phyloP scores from a whole-genome alignment of 2,888 invertebrate genomes.

The Ormyrus labotus region DNA sequence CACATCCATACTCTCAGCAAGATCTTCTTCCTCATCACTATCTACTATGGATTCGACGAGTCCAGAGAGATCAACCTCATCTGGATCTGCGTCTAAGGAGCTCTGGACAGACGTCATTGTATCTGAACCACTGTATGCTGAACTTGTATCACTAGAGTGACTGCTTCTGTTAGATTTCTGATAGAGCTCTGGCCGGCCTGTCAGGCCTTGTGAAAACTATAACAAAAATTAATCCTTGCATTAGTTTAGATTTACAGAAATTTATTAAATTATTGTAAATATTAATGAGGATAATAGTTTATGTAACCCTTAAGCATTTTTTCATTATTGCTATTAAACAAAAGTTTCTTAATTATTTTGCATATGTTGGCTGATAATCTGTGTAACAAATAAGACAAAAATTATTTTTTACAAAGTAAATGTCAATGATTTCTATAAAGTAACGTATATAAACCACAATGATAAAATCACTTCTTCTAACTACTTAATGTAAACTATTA shows the following conservation, averaged over 20 bases:
- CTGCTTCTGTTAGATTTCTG: constrained; percentile 90
- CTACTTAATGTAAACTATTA: too few species aligned
- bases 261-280: not conserved
- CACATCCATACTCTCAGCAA: constrained; percentile 92
- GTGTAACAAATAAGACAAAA: too few species aligned
- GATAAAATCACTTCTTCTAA: too few species aligned
- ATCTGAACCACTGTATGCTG: constrained; percentile 97
- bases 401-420: too few species aligned
- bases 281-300: too few species aligned
- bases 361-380: too few species aligned
- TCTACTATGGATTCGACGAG: constrained; percentile 97
- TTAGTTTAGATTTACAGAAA: not conserved
- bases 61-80: constrained; percentile 94
- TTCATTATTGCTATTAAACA: too few species aligned
- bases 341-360: too few species aligned
- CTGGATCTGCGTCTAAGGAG: constrained; percentile 83
- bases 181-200: constrained; percentile 84
- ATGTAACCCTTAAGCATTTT: too few species aligned
- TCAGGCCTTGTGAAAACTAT: constrained; percentile 74
- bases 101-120: constrained; percentile 96
- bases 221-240: constrained; percentile 49
- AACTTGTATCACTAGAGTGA: constrained; percentile 95
- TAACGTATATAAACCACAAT: too few species aligned
- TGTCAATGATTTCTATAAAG: too few species aligned
- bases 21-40: constrained; percentile 96